Percentiles rank a stretch among this genome's conserved stretches.
Evolutionary conservation across 1,140 invertebrate genomes (phyloP).

Genomic region (Campodea augens): DNA sequence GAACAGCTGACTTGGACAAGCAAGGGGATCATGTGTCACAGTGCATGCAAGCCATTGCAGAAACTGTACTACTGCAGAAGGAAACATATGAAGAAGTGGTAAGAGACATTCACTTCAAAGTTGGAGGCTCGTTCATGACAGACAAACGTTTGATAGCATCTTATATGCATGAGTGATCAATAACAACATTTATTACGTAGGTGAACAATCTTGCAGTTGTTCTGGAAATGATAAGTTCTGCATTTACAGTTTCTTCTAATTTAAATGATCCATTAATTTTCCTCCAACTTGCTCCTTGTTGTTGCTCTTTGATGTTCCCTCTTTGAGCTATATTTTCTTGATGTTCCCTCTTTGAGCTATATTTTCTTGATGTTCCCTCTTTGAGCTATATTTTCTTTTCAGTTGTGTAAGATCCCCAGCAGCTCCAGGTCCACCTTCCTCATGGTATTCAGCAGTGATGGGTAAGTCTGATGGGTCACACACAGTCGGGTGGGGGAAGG

Average conservation of each 20-base stretch:
- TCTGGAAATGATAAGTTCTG: too few species aligned
- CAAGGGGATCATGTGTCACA: constrained; percentile 19
- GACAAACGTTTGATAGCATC: too few species aligned
- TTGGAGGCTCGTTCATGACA: too few species aligned
- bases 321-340: too few species aligned
- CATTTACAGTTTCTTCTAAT: too few species aligned
- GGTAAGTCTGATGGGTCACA: constrained; percentile 38
- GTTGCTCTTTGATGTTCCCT: too few species aligned
- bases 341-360: neutral
- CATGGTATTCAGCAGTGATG: constrained; percentile 70
- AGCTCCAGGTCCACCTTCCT: constrained; percentile 56
- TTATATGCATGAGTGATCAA: too few species aligned
- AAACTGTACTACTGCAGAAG: constrained; percentile 30
- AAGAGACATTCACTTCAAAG: too few species aligned
- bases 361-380: neutral
- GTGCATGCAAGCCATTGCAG: constrained; percentile 28
- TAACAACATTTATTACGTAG: too few species aligned
- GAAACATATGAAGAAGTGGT: constrained; percentile 31
- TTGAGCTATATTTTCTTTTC: constrained; percentile 17
- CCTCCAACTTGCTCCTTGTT: too few species aligned
- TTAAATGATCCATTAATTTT: too few species aligned
- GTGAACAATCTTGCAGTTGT: too few species aligned
- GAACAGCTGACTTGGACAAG: constrained; percentile 21
- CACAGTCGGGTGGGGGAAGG: constrained; percentile 3
- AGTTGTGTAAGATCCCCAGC: constrained; percentile 53